These are phyloP conservation scores for Pycnomerus fuliginosus DNA, from an alignment of 2,888 invertebrate species.

Conservation along the genomic window DNA sequence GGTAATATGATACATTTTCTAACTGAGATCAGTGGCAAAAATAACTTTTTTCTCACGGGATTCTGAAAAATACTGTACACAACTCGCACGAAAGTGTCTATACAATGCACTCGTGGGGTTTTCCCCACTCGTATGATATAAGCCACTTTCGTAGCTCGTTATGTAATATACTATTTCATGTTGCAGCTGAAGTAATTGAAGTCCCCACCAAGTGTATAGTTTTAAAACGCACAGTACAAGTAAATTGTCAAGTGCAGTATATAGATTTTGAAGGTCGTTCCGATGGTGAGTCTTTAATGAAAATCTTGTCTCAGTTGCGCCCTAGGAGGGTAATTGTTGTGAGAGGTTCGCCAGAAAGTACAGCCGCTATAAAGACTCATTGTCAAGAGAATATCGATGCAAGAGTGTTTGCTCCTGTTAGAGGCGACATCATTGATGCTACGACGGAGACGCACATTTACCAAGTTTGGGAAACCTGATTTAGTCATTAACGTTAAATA, in stretches of 20 bases:
- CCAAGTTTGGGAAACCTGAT: constrained; percentile 63
- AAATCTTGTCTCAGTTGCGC: constrained; percentile 77
- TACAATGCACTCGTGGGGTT: too few species aligned
- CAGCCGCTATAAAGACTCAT: constrained; percentile 67
- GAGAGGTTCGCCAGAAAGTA: constrained; percentile 70
- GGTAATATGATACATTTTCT: too few species aligned
- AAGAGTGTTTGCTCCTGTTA: constrained; percentile 78
- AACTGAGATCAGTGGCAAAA: too few species aligned
- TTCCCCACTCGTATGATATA: too few species aligned
- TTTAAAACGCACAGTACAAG: constrained; percentile 69
- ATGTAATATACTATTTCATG: too few species aligned
- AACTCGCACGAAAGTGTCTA: too few species aligned
- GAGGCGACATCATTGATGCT: constrained; percentile 87
- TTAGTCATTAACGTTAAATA: too few species aligned
- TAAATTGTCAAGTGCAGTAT: constrained; percentile 85
- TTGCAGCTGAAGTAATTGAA: constrained; percentile 60
- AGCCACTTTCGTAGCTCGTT: too few species aligned
- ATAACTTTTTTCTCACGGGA: too few species aligned
- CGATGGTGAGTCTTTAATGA: constrained; percentile 79
- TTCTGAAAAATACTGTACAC: too few species aligned
- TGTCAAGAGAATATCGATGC: constrained; percentile 67
- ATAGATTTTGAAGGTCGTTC: constrained; percentile 97
- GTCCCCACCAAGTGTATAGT: constrained; percentile 89
- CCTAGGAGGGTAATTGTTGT: constrained; percentile 80
- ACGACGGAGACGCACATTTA: constrained; percentile 98